Evolutionary conservation across 2,113 vertebrate genomes (phyloP).

Genomic region (Gracilinanus agilis): DNA sequence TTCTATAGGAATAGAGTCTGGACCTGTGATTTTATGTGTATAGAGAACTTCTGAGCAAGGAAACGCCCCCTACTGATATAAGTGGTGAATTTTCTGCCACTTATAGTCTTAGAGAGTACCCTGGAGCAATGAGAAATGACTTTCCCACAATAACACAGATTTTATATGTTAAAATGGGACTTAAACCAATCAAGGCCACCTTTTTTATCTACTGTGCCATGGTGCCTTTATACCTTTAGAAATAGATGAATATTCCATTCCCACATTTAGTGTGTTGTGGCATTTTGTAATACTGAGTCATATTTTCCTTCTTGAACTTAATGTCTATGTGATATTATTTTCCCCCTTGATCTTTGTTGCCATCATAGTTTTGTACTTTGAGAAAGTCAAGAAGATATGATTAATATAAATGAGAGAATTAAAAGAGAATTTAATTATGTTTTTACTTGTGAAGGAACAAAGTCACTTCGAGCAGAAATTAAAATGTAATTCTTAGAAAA

Average conservation of each 20-base stretch:
- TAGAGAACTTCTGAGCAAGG: neutral
- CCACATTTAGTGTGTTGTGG: no score
- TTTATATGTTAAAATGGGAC: neutral
- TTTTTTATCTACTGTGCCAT: no score
- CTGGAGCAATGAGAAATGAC: neutral
- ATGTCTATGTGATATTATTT: neutral
- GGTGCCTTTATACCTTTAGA: no score
- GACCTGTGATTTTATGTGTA: neutral
- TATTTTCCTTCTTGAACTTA: neutral
- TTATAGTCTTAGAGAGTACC: neutral
- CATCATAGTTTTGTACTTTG: neutral
- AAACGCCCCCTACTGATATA: neutral
- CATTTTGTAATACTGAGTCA: neutral
- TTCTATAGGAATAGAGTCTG: neutral
- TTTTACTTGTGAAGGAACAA: neutral
- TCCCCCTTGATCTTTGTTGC: neutral
- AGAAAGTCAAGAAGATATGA: neutral
- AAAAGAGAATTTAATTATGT: neutral
- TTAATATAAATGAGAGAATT: neutral
- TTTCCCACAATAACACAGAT: neutral
- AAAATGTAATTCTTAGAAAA: neutral
- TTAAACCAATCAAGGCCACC: neutral
- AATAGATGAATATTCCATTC: no score
- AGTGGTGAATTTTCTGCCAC: neutral
- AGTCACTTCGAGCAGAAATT: neutral